Percentiles rank a stretch among this genome's conserved stretches.
These are phyloP conservation scores for Pycnonotus jocosus DNA, from an alignment of 2,113 vertebrate species.

Conservation along the genomic window DNA sequence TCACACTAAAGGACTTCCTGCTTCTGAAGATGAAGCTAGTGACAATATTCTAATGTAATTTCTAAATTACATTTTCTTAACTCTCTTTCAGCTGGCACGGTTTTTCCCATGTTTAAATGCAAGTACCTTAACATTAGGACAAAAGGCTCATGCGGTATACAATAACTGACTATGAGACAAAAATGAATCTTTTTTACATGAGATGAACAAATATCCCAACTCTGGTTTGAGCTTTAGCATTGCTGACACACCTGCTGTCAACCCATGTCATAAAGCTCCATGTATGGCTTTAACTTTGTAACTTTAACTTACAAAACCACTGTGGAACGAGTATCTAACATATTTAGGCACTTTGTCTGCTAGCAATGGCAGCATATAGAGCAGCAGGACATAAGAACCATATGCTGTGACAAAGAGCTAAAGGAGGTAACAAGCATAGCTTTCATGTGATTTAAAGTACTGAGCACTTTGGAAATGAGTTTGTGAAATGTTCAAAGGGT, in stretches of 20 bases:
- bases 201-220: background rate
- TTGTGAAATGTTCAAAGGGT: background rate
- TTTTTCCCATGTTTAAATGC: background rate
- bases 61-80: background rate
- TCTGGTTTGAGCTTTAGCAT: background rate
- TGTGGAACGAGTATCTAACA: background rate
- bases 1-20: background rate
- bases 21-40: background rate
- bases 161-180: background rate
- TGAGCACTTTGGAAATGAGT: background rate
- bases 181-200: background rate
- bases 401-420: background rate
- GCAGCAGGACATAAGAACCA: background rate
- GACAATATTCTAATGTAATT: background rate
- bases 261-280: no score
- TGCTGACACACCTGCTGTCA: background rate
- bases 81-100: background rate
- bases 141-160: background rate
- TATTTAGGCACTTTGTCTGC: background rate
- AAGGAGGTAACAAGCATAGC: background rate
- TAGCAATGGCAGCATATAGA: background rate
- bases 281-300: background rate
- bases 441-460: background rate
- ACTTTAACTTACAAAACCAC: background rate
- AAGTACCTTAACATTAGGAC: background rate